A percentile compares a stretch with the other conserved stretches of the same genome.
These are phyloP conservation scores for Mormyrops boulengeri DNA, from an alignment of 2,797 vertebrate genomes.

Conservation along the genomic window DNA sequence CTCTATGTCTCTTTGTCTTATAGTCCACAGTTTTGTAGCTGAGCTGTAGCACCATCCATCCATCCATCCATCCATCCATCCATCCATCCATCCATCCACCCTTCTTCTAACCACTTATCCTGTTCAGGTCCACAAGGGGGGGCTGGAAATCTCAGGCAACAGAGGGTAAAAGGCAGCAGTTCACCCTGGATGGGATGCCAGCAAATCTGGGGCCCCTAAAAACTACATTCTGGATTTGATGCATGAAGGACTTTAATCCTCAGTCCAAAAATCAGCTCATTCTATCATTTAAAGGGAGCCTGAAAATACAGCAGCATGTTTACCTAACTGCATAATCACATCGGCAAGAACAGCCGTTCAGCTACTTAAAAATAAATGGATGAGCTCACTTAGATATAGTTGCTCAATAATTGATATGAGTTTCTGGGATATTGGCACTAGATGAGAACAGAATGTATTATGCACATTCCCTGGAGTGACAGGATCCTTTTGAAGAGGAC, in stretches of 20 bases:
- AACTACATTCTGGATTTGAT: neutral
- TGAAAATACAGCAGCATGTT: slow-evolving; percentile 48
- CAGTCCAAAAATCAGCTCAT: neutral
- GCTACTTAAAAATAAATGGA: slow-evolving; percentile 53
- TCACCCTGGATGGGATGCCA: neutral
- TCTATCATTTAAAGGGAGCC: neutral
- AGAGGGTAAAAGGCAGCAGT: too few relatives aligned
- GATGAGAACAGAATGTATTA: slow-evolving; percentile 2
- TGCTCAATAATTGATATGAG: slow-evolving; percentile 52
- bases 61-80: neutral
- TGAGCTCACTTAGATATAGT: slow-evolving; percentile 49
- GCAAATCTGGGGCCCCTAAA: neutral
- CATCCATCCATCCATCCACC: neutral
- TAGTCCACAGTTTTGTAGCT: neutral
- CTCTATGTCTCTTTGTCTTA: neutral
- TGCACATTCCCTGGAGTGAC: neutral
- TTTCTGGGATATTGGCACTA: slow-evolving; percentile 10
- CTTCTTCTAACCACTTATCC: neutral
- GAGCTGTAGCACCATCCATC: neutral
- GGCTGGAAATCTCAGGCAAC: too few relatives aligned
- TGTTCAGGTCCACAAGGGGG: neutral
- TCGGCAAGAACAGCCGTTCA: slow-evolving; percentile 43
- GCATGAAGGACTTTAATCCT: neutral
- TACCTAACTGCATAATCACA: slow-evolving; percentile 42
- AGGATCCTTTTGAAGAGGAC: neutral